Base-by-base conservation (phyloP, 2,888 invertebrate genomes). In the Aspidiotus destructor region DNA sequence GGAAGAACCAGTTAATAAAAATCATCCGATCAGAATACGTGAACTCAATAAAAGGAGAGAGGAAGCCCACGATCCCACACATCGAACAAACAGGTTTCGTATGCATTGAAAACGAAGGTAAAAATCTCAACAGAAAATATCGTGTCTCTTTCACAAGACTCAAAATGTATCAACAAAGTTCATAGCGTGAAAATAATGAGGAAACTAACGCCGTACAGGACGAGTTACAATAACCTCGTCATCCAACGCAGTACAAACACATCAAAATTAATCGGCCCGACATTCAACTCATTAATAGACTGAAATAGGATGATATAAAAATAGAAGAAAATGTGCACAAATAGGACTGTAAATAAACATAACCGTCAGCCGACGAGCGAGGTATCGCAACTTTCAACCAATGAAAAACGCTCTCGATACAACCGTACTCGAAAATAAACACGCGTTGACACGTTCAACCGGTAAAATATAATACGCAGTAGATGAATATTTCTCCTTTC, bases 281-380 rank as follows among this genome's bases (percentile, higher is more conserved):
- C n/a, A 48, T 48, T 48, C 48, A 3, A 48, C 2, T 48, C 10
- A 48, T 48, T n/a, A 48, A n/a, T 6, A 11, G 48, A n/a, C 48
- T 13, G 10, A n/a, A 11, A 48, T 11, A 48, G 11, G 48, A n/a
- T 11, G 48, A 48, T n/a, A 48, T 48, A 48, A 48, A 48, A 48
- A 48, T 48, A 48, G 48, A 48, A 48, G n/a, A 48, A 48, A 28
- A 28, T 28, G 28, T 28, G 28, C n/a, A n/a, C 48, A 48, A 48
- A 48, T 48, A 48, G 48, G 48, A 48, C 10, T 48, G 48, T 48
- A 48, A 48, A 48, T 48, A 48, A 48, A 48, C 48, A 48, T 48
- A 48, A 48, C n/a, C 2, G 48, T n/a, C 28, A 28, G 28, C 28
- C 28, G 28, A 28, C 28, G 28, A 28, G 28, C 28, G 28, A 28